phyloP scores from a whole-genome alignment of 1,140 invertebrate genomes.

The Drusus annulatus region DNA sequence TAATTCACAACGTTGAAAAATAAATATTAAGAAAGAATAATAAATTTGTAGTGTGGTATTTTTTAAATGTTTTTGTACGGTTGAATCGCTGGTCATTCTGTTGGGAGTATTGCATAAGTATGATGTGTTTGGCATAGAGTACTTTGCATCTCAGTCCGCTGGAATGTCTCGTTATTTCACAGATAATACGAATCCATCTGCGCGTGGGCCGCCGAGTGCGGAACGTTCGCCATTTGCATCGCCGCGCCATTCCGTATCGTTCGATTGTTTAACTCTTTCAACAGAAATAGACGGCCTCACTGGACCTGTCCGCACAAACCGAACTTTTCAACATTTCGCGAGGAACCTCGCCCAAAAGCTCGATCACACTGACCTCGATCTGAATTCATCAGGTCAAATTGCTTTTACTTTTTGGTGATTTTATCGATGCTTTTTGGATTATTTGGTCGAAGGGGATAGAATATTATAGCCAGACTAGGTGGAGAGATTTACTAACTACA shows the following conservation, averaged over 20 bases:
- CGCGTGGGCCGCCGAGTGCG: neutral
- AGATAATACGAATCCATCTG: too few relatives aligned
- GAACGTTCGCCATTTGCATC: slow-evolving; percentile 2
- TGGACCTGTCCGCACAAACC: neutral
- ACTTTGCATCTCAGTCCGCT: too few relatives aligned
- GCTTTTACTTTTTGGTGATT: neutral
- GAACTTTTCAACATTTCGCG: neutral
- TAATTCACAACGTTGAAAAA: too few relatives aligned
- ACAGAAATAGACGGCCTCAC: slow-evolving; percentile 31
- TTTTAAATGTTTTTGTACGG: too few relatives aligned
- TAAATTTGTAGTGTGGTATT: too few relatives aligned
- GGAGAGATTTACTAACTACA: neutral
- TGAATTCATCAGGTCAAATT: neutral
- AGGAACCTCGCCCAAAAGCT: neutral
- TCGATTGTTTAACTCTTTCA: slow-evolving; percentile 39
- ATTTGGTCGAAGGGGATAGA: neutral
- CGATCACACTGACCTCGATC: neutral
- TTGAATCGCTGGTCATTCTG: too few relatives aligned
- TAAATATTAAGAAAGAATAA: too few relatives aligned
- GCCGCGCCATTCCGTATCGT: neutral
- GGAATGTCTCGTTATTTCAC: too few relatives aligned
- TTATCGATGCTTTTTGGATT: too few relatives aligned
- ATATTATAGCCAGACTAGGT: neutral
- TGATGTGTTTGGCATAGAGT: too few relatives aligned
- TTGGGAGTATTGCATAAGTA: too few relatives aligned